Evolutionary conservation across 2,797 vertebrate genomes (phyloP).

Genomic region (Aphelocoma californica): DNA sequence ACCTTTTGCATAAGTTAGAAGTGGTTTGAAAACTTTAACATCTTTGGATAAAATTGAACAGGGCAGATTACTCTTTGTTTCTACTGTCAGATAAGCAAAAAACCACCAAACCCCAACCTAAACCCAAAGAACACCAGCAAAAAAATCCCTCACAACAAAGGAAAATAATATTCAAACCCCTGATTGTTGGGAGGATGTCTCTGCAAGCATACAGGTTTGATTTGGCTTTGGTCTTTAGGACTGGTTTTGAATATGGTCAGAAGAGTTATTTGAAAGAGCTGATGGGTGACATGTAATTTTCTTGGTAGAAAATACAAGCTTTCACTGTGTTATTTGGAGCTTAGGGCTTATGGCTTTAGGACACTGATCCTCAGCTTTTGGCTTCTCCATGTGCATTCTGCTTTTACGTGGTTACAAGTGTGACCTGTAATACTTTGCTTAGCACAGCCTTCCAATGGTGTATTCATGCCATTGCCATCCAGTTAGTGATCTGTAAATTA

Average conservation of each 20-base stretch:
- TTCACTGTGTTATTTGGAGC: background rate
- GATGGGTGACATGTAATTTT: background rate
- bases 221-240: background rate
- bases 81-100: background rate
- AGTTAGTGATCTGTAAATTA: background rate
- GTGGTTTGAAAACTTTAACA: background rate
- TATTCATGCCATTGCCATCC: background rate
- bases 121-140: background rate
- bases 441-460: background rate
- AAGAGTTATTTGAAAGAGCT: background rate
- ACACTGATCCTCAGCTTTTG: background rate
- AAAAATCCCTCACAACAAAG: background rate
- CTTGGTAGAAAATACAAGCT: background rate
- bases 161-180: background rate
- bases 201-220: background rate
- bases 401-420: background rate
- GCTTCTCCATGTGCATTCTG: background rate
- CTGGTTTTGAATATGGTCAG: background rate
- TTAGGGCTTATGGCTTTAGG: background rate
- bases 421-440: background rate
- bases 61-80: background rate
- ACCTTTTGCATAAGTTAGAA: background rate
- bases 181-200: background rate
- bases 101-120: background rate
- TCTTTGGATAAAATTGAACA: background rate